Base-by-base conservation (phyloP, 2,888 invertebrate genomes). In the Lydus trimaculatus region DNA sequence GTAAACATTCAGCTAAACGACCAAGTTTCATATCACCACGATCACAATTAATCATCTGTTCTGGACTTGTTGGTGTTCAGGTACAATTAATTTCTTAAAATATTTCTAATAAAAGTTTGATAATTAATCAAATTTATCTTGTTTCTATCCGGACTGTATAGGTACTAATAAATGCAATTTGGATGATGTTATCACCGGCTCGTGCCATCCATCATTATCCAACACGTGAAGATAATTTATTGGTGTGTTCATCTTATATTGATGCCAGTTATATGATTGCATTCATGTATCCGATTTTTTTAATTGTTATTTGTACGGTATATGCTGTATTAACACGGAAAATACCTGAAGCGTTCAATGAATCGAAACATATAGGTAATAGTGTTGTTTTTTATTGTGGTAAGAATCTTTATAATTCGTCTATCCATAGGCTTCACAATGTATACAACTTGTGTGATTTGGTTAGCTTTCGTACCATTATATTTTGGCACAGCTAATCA, bases 341-440 rank as follows among this genome's bases (percentile, higher is more conserved):
- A 87, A 95, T 99, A 72, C 99, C 99, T 0, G 99, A 99, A 85
- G 98, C 98, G 52, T 99, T 99, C 85, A 99, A 99, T 85, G 99
- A 98, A 87, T 97, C 97, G 79, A 97, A 97, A 86, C 96, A 97
- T 86, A 97, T 97, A 78, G 98, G 99, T 90, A 61, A 36, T 31
- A n/a, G 31, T 17, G 33, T 2, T 63, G n/a, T 31, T 17, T 31
- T 1, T 48, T 43, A 13, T 13, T 23, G 9, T 25, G 2, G 25
- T 25, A 7, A 36, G 0, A 17, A 13, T n/a, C 5, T 8, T 17
- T 58, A 23, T 58, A 48, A 13, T 31, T 59, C 20, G 4, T 20
- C n/a, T 15, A 66, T 52, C 17, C 31, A 31, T 48, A 94, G 94
- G 95, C 67, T 99, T 99, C 86, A 98, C 98, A 28, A 99, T 99